Conservation (phyloP, 1,140 invertebrate species). For the Carposina sasakii region DNA sequence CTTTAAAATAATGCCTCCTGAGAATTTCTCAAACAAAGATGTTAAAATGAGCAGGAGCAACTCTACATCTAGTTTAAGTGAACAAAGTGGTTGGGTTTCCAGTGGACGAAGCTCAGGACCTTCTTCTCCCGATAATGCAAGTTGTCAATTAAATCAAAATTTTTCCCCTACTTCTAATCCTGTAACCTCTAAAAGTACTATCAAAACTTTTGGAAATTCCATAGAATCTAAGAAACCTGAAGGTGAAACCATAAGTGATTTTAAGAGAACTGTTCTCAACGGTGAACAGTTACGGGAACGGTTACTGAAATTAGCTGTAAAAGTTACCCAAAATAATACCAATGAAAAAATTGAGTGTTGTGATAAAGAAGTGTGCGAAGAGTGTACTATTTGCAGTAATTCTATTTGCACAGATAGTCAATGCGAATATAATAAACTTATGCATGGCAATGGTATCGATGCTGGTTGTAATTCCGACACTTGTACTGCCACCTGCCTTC, state of each 20-base stretch:
- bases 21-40: slow-evolving; percentile 65
- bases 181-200: slow-evolving; percentile 21
- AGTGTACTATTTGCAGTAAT: slow-evolving; percentile 67
- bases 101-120: slow-evolving; percentile 77
- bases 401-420: slow-evolving; percentile 67
- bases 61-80: slow-evolving; percentile 81
- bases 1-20: slow-evolving; percentile 69
- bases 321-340: slow-evolving; percentile 59
- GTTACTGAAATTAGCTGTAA: slow-evolving; percentile 73
- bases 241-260: slow-evolving; percentile 56
- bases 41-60: slow-evolving; percentile 66
- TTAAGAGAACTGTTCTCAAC: slow-evolving; percentile 71
- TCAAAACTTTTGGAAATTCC: slow-evolving; percentile 42
- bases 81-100: slow-evolving; percentile 85
- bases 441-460: slow-evolving; percentile 60
- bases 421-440: slow-evolving; percentile 66
- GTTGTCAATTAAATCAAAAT: slow-evolving; percentile 65
- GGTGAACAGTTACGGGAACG: slow-evolving; percentile 75
- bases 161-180: slow-evolving; percentile 35
- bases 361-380: slow-evolving; percentile 67
- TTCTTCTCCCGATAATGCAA: slow-evolving; percentile 72
- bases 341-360: slow-evolving; percentile 69
- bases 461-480: slow-evolving; percentile 64
- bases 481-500: slow-evolving; percentile 54
- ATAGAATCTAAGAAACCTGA: slow-evolving; percentile 35